phyloP scores from a whole-genome alignment of 2,888 invertebrate genomes.

The Lottia scabra region DNA sequence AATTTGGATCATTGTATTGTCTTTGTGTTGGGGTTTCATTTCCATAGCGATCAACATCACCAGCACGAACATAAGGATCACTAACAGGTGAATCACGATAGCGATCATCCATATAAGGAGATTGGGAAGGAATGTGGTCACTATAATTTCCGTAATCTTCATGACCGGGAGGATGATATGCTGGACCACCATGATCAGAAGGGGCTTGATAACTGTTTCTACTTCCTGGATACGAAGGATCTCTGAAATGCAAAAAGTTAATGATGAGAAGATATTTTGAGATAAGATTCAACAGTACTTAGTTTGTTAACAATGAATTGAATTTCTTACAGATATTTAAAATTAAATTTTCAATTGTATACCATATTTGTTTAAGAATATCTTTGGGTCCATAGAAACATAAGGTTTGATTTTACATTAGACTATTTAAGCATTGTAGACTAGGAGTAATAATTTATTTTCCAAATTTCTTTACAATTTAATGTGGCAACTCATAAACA shows the following conservation, averaged over 20 bases:
- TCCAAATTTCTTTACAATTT: no score
- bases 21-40: slow-evolving; percentile 19
- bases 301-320: no score
- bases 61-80: slow-evolving; percentile 20
- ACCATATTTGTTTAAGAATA: no score
- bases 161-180: not conserved
- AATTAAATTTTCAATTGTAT: no score
- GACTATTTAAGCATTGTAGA: no score
- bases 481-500: not conserved
- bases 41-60: slow-evolving; percentile 5
- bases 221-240: slow-evolving; percentile 28
- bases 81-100: slow-evolving; percentile 25
- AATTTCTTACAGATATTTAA: no score
- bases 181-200: slow-evolving; percentile 15
- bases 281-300: no score
- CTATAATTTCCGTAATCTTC: slow-evolving; percentile 21
- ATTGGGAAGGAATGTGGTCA: slow-evolving; percentile 20
- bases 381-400: no score
- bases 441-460: no score
- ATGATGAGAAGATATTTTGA: no score
- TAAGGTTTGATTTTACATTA: no score
- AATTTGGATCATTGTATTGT: slow-evolving; percentile 17
- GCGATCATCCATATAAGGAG: not conserved
- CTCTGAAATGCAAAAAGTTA: slow-evolving; percentile 16
- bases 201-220: slow-evolving; percentile 27